Conservation (phyloP, 2,797 vertebrate genomes). For the Sphenodon punctatus region DNA sequence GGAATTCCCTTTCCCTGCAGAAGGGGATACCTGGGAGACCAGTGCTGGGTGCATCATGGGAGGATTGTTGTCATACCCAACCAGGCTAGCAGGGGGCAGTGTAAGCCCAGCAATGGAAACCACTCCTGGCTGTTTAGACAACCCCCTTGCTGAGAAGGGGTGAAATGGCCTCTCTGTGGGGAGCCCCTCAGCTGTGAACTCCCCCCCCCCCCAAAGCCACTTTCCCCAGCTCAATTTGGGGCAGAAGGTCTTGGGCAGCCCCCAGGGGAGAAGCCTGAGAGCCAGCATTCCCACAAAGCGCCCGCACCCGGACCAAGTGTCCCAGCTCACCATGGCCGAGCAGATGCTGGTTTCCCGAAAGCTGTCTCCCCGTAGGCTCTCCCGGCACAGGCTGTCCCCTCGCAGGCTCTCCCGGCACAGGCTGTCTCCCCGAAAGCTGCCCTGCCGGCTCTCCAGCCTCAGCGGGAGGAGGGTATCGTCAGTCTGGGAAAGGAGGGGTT, state of each 20-base stretch:
- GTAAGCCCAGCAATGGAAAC: neutral
- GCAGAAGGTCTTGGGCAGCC: too few species aligned
- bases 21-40: neutral
- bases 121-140: too few species aligned
- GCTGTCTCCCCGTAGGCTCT: conserved; percentile 64
- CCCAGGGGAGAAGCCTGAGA: too few species aligned
- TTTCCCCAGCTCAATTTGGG: too few species aligned
- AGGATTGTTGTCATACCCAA: too few species aligned
- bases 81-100: neutral
- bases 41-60: rapidly evolving
- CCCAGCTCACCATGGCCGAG: conserved; percentile 78
- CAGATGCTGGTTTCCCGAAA: conserved; percentile 80
- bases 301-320: too few species aligned
- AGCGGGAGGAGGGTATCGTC: conserved; percentile 64
- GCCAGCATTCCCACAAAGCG: too few species aligned
- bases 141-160: too few species aligned
- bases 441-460: conserved; percentile 36
- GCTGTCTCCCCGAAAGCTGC: conserved; percentile 16
- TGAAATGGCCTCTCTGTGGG: too few species aligned
- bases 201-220: neutral
- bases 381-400: conserved; percentile 12
- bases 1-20: too few species aligned
- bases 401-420: conserved; percentile 47
- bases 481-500: conserved; percentile 7
- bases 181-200: too few species aligned